These are phyloP conservation scores for Apamea monoglypha DNA, from an alignment of 2,888 invertebrate species.

Conservation along the genomic window DNA sequence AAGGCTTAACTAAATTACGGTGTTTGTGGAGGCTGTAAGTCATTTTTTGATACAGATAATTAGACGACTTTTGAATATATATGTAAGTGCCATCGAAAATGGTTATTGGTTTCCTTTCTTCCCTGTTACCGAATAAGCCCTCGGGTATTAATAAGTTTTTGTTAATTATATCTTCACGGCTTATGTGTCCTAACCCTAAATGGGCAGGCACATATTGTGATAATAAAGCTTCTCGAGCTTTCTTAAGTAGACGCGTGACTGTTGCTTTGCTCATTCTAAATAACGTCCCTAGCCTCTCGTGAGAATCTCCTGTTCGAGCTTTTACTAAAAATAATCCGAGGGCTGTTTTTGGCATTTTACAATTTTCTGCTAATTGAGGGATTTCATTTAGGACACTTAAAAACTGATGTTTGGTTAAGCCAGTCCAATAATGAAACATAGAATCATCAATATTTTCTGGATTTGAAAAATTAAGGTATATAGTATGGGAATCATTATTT, in stretches of 20 bases:
- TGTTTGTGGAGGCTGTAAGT: conserved; percentile 4
- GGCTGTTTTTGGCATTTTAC: background rate
- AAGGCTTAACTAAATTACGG: background rate
- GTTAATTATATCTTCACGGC: background rate
- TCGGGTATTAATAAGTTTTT: background rate
- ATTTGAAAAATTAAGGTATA: background rate
- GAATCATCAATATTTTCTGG: background rate
- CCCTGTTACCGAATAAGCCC: background rate
- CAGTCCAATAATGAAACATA: background rate
- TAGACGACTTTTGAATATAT: background rate
- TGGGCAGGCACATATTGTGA: background rate
- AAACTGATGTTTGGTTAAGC: background rate
- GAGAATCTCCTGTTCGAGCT: conserved; percentile 1
- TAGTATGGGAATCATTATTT: background rate
- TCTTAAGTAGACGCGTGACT: background rate
- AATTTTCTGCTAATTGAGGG: background rate
- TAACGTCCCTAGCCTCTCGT: background rate
- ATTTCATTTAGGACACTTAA: background rate
- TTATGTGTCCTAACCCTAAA: background rate
- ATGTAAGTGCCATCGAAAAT: conserved; percentile 1
- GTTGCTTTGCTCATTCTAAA: background rate
- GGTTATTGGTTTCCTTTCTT: background rate
- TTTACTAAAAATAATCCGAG: background rate
- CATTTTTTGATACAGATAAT: background rate
- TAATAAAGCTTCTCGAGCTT: background rate